These are phyloP conservation scores for Leptura quadrifasciata DNA, from an alignment of 2,888 invertebrate genomes.

Conservation along the genomic window DNA sequence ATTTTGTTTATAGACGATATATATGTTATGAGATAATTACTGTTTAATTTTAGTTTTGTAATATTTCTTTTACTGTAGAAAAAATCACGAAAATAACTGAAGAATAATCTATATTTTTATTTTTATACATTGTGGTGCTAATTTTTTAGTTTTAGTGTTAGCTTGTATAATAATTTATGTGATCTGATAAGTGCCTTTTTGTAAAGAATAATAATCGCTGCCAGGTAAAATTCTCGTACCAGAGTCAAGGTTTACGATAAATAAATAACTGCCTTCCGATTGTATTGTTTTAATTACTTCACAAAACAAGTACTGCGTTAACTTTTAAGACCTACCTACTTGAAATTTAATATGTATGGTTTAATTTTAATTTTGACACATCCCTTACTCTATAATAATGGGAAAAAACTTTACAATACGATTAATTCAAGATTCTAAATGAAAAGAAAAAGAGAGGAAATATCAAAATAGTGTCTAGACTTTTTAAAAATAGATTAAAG, in stretches of 20 bases:
- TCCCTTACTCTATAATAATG: too few relatives aligned
- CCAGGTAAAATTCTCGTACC: conserved; percentile 32
- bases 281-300: background rate
- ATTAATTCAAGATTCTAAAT: too few relatives aligned
- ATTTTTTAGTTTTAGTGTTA: conserved; percentile 29
- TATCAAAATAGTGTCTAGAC: too few relatives aligned
- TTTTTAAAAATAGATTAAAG: too few relatives aligned
- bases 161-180: conserved; percentile 46
- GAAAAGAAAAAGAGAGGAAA: too few relatives aligned
- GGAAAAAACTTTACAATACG: too few relatives aligned
- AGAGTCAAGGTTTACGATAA: conserved; percentile 12
- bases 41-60: conserved; percentile 8
- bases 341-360: too few relatives aligned
- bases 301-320: too few relatives aligned
- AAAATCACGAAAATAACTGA: background rate
- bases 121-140: conserved; percentile 36
- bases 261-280: conserved; percentile 33
- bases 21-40: background rate
- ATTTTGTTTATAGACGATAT: background rate
- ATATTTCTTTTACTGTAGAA: conserved; percentile 15
- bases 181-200: conserved; percentile 49
- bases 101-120: conserved; percentile 10
- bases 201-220: conserved; percentile 51
- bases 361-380: too few relatives aligned
- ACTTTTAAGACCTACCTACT: too few relatives aligned